A percentile compares a stretch with the other conserved stretches of the same genome.
phyloP scores from a whole-genome alignment of 2,113 vertebrate species.

The Grus americana region DNA sequence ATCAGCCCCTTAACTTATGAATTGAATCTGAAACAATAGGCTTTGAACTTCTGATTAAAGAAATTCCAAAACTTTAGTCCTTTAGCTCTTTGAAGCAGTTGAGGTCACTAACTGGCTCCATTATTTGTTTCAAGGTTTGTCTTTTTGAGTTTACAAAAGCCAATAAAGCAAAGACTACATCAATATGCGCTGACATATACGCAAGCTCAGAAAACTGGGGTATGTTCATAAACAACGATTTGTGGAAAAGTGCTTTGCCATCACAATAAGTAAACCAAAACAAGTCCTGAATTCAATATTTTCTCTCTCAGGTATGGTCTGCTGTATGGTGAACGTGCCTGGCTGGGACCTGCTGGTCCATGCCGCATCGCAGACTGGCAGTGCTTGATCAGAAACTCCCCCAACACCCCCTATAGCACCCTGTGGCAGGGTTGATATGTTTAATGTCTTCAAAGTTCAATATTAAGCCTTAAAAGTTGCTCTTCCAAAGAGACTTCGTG shows the following conservation, averaged over 20 bases:
- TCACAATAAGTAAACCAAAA: background rate
- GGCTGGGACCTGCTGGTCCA: background rate
- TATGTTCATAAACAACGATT: background rate
- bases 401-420: fast-evolving
- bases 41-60: background rate
- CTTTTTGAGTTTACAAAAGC: background rate
- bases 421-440: background rate
- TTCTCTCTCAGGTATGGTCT: background rate
- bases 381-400: background rate
- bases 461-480: background rate
- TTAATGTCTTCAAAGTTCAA: background rate
- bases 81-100: background rate
- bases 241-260: background rate
- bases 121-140: background rate
- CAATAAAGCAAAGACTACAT: background rate
- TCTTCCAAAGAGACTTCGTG: background rate
- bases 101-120: background rate
- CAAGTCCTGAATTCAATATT: background rate
- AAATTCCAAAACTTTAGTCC: background rate
- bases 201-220: background rate
- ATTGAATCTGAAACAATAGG: background rate
- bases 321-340: background rate
- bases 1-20: background rate
- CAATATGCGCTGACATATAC: background rate
- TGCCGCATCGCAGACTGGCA: fast-evolving